Conservation (phyloP, 2,113 vertebrate genomes). For the Choloepus hoffmanni region DNA sequence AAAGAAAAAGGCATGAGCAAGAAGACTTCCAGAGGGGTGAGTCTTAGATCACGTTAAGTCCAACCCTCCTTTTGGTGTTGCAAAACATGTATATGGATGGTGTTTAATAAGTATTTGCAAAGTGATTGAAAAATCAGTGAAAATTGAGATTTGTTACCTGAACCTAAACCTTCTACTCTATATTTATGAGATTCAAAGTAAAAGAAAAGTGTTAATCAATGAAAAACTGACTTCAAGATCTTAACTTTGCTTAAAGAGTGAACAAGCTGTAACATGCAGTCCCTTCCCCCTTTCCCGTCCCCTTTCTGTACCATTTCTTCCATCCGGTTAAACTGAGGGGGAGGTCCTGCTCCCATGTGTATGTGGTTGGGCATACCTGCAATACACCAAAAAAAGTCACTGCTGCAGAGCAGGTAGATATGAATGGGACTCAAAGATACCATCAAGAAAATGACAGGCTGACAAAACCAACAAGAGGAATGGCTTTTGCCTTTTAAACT, state of each 20-base stretch:
- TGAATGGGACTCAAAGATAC: background rate
- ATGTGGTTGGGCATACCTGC: conserved; percentile 91
- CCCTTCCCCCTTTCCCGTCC: conserved; percentile 66
- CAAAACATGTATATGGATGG: background rate
- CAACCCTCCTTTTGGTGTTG: background rate
- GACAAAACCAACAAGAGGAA: background rate
- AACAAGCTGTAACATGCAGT: background rate
- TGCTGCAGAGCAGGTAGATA: background rate
- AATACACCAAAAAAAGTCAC: conserved; percentile 67
- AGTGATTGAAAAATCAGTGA: conserved; percentile 42
- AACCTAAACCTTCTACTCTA: background rate
- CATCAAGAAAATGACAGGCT: background rate
- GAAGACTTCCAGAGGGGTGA: background rate
- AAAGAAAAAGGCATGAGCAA: conserved; percentile 47
- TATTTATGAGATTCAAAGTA: conserved; percentile 12
- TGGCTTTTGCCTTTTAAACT: conserved; percentile 20
- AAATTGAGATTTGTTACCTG: background rate
- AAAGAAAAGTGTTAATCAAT: background rate
- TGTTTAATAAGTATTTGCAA: conserved; percentile 49
- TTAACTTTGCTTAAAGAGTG: background rate
- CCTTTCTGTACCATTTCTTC: conserved; percentile 91
- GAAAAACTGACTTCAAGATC: background rate
- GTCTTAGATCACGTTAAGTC: background rate
- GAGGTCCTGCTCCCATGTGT: conserved; percentile 90
- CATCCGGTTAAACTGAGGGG: conserved; percentile 91